Evolutionary conservation across 1,140 invertebrate species (phyloP).

Genomic region (Drosophila funebris): DNA sequence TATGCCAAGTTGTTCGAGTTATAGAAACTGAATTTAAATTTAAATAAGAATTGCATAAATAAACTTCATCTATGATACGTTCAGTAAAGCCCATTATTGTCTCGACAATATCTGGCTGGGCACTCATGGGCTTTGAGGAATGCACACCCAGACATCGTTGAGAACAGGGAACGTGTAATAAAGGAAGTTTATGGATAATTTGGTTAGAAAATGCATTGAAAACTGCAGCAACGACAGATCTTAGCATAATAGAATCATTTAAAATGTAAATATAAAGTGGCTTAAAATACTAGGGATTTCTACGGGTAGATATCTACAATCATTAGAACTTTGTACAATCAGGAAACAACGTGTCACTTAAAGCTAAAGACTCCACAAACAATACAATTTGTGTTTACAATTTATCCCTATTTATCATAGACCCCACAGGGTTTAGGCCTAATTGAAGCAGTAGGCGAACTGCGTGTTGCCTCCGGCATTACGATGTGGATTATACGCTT

Average conservation of each 20-base stretch:
- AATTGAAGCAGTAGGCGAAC: constrained; percentile 77
- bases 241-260: constrained; percentile 34
- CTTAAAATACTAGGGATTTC: constrained; percentile 44
- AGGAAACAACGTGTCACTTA: constrained; percentile 62
- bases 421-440: background rate
- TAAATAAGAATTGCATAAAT: background rate
- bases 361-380: constrained; percentile 40
- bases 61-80: constrained; percentile 43
- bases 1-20: constrained; percentile 45
- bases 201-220: constrained; percentile 40
- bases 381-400: constrained; percentile 28
- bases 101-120: constrained; percentile 22
- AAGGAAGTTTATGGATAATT: constrained; percentile 30
- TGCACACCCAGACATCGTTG: constrained; percentile 38
- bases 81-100: constrained; percentile 58
- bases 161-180: constrained; percentile 36
- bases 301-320: constrained; percentile 65
- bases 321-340: constrained; percentile 73
- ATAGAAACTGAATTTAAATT: constrained; percentile 1
- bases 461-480: constrained; percentile 65
- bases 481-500: constrained; percentile 82
- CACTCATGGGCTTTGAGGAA: constrained; percentile 61
- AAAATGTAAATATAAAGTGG: constrained; percentile 38
- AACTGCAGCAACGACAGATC: constrained; percentile 14
- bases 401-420: background rate